Evolutionary conservation across 2,797 vertebrate genomes (phyloP).

Genomic region (Adelosebastes latens): DNA sequence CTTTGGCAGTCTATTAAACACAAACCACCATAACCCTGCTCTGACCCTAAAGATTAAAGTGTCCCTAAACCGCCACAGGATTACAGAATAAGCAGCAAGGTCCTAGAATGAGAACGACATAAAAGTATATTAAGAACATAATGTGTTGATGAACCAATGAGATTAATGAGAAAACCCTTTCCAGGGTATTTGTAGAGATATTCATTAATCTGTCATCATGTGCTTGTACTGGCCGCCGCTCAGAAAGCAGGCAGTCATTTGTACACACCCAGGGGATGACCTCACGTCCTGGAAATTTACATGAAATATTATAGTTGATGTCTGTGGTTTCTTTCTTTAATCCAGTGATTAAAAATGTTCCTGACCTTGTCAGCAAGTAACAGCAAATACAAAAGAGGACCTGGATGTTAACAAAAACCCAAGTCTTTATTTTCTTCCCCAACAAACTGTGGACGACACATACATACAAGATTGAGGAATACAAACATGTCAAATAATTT

Average conservation of each 20-base stretch:
- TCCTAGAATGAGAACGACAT: not conserved
- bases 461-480: constrained; percentile 79
- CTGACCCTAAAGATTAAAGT: constrained; percentile 38
- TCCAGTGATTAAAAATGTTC: not conserved
- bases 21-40: not conserved
- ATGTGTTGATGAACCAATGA: not conserved
- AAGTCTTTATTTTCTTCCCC: constrained; percentile 74
- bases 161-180: not conserved
- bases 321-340: not conserved
- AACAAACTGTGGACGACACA: constrained; percentile 78
- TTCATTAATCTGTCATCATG: constrained; percentile 10
- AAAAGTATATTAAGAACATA: not conserved
- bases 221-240: not conserved
- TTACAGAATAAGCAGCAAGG: constrained; percentile 1
- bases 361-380: not conserved
- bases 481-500: constrained; percentile 82
- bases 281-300: not conserved
- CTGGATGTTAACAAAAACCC: constrained; percentile 71
- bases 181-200: not conserved
- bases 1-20: constrained; percentile 11
- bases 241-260: not conserved
- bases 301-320: constrained; percentile 1
- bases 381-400: not conserved
- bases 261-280: not conserved
- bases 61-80: constrained; percentile 11